Evolutionary conservation across 2,888 invertebrate genomes (phyloP), one percentile per base, ranked within the genome.

Genomic region (Lasioglossum morio): DNA sequence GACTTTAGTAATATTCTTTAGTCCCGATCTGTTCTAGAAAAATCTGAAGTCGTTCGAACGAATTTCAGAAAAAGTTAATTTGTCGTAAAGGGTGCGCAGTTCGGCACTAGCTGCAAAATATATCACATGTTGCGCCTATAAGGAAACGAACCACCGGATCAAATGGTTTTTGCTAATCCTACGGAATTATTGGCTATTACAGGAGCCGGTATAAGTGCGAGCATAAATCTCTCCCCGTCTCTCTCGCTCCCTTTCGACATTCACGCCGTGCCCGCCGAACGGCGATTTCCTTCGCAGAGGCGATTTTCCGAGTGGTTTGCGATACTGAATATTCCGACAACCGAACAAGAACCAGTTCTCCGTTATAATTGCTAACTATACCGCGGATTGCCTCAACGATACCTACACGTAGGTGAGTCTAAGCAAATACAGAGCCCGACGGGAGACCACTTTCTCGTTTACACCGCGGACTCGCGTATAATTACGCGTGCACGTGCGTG

Each of bases 361-460:
- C 53, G 23, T 60, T 66, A 48, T 63, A 66, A 46, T 57, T 72
- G 74, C 48, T 43, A 48, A 57, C 76, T 74, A 82, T 37, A 70
- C 34, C 77, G 76, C 40, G 74, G 73, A 73, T 80, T 86, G 86
- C 84, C 66, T 75, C 80, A 87, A 84, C 81, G 82, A 82, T 73
- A 60, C 66, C 63, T 73, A 57, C 73, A 23, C 79, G 72, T 83
- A 90, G 70, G 46, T 79, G 76, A 89, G 84, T 77, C 82, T 84
- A 73, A 77, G 88, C 81, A 79, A 91, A 90, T 87, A 82, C 72
- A 86, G n/a, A 37, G n/a, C 69, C 79, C 83, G 74, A 34, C 77
- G 53, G 70, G 78, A 86, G 85, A 87, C 87, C 88, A 92, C 93
- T 93, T 93, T 92, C 92, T 91, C 93, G 90, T 93, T 93, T 92